Base-by-base conservation (phyloP, 2,888 invertebrate species). In the Erpobdella octoculata region DNA sequence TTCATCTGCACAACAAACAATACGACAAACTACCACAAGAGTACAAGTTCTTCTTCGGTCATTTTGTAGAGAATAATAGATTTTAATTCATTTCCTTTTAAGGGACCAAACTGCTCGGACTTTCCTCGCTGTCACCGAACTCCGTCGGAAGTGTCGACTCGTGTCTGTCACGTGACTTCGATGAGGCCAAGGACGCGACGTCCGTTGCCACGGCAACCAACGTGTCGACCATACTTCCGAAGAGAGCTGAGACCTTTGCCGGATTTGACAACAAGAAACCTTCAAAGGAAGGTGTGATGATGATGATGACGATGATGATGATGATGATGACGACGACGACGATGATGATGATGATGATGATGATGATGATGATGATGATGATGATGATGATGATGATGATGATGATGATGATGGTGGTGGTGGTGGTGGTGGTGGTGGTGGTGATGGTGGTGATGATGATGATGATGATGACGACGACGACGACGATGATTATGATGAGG, bases 191-290 rank as follows among this genome's bases (percentile, higher is more conserved):
- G 18, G 53, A 53, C 8, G 53, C 21, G 3, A 5, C 53, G 28
- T 35, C 35, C 18, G 62, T 33, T 35, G 62, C 15, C 62, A 62
- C 62, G 31, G 62, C 62, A 1, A 62, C 31, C n/a, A 31, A 31
- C 62, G 33, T n/a, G 8, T n/a, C n/a, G 3, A 62, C 31, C n/a
- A 62, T 62, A 4, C 84, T 95, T 74, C 94, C 95, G 25, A 90
- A 93, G 78, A 87, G 95, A 37, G 95, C 95, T 0, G 95, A 95
- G 85, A 95, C 95, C 3, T 96, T 95, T 84, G 93, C 93, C 0
- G 95, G 95, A 9, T 95, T 95, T 80, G 95, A 95, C 84, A 81
- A 80, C 72, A 75, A 73, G 69, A 75, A 69, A 48, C 31, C 31
- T 21, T 2, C 62, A 33, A 35, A 33, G 8, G 62, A 62, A 62